A percentile compares a stretch with the other conserved stretches of the same genome.
These are phyloP conservation scores for Peromyscus nudipes DNA, from an alignment of 2,797 vertebrate species.

Conservation along the genomic window DNA sequence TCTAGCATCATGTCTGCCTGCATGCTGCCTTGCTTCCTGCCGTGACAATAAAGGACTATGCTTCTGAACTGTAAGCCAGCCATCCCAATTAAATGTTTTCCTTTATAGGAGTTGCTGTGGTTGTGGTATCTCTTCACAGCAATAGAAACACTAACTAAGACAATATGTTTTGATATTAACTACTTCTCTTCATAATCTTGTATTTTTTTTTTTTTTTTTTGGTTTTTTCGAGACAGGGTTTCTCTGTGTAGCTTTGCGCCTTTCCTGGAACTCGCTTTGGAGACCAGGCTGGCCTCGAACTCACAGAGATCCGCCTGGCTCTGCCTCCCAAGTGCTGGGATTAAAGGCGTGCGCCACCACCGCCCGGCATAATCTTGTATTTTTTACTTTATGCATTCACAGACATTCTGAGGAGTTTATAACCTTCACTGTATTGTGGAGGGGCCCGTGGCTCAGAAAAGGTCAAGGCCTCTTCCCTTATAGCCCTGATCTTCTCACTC, in stretches of 20 bases:
- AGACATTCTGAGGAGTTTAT: slow-evolving; percentile 22
- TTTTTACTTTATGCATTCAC: not conserved
- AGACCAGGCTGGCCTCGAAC: too few species aligned
- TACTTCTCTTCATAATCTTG: slow-evolving; percentile 42
- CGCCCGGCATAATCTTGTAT: too few species aligned
- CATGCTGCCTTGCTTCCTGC: not conserved
- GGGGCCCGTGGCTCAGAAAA: not conserved
- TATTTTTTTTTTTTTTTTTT: too few species aligned
- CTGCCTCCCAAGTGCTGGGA: too few species aligned
- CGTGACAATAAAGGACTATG: not conserved
- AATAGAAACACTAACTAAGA: not conserved
- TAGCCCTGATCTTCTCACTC: not conserved
- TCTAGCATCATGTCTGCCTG: not conserved
- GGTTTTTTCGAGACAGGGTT: too few species aligned
- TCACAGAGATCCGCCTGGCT: too few species aligned
- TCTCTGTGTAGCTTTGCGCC: too few species aligned
- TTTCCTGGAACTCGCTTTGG: too few species aligned
- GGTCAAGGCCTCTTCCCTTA: not conserved
- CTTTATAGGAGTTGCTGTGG: not conserved
- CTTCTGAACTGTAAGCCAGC: not conserved
- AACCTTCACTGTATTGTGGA: not conserved
- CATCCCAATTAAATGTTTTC: not conserved
- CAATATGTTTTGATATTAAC: not conserved
- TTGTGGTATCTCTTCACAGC: not conserved
- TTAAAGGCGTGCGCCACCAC: too few species aligned